These are phyloP conservation scores for Apamea crenata DNA, from an alignment of 2,888 invertebrate species.

Conservation along the genomic window DNA sequence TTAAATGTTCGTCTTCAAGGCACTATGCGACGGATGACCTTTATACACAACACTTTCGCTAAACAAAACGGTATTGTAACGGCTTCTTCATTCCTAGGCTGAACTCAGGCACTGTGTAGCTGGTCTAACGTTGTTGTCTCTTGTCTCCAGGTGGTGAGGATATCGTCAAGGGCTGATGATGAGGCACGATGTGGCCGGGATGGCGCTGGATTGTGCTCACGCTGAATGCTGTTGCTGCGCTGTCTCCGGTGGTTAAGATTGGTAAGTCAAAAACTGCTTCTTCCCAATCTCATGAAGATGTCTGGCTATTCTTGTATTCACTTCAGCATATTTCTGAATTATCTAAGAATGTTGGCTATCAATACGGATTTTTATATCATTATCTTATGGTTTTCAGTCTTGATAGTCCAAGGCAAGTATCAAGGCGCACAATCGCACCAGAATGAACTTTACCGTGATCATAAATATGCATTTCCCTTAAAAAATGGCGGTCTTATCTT, in stretches of 20 bases:
- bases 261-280: conserved; percentile 12
- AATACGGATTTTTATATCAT: too few species aligned
- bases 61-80: background rate
- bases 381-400: too few species aligned
- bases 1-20: background rate
- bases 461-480: too few species aligned
- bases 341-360: too few species aligned
- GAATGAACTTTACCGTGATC: too few species aligned
- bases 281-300: too few species aligned
- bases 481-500: too few species aligned
- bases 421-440: too few species aligned
- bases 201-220: conserved; percentile 79
- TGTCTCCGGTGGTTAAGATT: conserved; percentile 92
- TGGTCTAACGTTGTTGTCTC: conserved; percentile 36
- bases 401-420: too few species aligned
- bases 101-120: background rate
- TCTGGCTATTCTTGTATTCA: too few species aligned
- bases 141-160: conserved; percentile 78
- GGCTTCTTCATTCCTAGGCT: background rate
- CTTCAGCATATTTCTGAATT: too few species aligned
- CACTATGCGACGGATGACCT: background rate
- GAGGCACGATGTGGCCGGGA: conserved; percentile 82
- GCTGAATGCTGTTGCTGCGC: conserved; percentile 83
- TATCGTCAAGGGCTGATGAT: conserved; percentile 65
- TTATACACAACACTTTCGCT: background rate